These are phyloP conservation scores for Augochlorella aurata DNA, from an alignment of 2,888 invertebrate species.

Conservation along the genomic window DNA sequence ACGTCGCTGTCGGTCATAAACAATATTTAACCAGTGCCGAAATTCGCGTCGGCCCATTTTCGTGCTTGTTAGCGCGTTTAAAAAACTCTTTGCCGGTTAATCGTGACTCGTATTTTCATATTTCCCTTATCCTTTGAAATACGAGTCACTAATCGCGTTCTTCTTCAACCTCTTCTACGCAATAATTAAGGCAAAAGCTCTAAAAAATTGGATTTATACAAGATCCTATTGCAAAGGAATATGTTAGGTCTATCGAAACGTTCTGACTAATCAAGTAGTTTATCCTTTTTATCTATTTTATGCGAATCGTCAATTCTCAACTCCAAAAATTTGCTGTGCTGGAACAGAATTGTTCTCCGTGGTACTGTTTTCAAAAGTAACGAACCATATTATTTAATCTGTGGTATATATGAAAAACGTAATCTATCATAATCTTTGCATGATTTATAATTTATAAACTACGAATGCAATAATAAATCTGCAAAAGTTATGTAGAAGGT, in stretches of 20 bases:
- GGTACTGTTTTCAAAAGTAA: no score
- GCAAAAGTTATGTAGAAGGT: no score
- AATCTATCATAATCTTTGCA: no score
- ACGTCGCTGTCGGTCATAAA: slow-evolving; percentile 9
- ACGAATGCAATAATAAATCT: no score
- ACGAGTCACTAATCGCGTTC: neutral
- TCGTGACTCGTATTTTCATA: slow-evolving; percentile 21
- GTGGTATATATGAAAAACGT: no score
- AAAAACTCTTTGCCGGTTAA: slow-evolving; percentile 29
- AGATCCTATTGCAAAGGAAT: neutral
- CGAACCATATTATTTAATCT: no score
- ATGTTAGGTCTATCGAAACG: neutral
- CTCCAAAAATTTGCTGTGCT: no score
- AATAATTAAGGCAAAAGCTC: slow-evolving; percentile 18
- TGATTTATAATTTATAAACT: no score
- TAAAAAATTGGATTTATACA: neutral
- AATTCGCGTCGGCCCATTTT: neutral
- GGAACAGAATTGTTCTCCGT: no score
- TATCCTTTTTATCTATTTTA: no score
- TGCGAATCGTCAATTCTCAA: no score
- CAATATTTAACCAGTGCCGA: neutral
- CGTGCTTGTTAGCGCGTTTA: slow-evolving; percentile 23
- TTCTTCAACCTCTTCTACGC: neutral
- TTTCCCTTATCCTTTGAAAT: slow-evolving; percentile 27
- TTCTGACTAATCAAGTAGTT: neutral